Conservation (phyloP, 2,113 vertebrate species). For the Dendrocopos noguchii region DNA sequence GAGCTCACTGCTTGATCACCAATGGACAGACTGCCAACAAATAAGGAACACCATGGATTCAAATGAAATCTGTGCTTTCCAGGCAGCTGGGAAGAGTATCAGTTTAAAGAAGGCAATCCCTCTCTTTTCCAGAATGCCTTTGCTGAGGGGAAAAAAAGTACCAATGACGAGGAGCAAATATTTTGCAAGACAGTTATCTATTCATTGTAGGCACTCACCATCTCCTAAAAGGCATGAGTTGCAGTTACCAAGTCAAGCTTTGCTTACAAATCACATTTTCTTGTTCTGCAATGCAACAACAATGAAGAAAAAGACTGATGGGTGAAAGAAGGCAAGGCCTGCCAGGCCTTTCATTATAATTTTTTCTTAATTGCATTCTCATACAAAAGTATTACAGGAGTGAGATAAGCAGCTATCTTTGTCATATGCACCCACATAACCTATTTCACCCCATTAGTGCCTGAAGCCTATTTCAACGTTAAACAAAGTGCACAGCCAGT, state of each 20-base stretch:
- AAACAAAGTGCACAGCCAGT: background rate
- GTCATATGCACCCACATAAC: background rate
- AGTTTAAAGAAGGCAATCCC: background rate
- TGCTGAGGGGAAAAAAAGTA: background rate
- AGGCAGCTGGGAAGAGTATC: background rate
- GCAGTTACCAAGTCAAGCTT: background rate
- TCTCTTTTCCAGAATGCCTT: background rate
- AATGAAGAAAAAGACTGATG: background rate
- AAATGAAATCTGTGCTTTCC: background rate
- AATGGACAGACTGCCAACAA: background rate
- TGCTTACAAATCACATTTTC: background rate
- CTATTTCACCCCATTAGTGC: background rate
- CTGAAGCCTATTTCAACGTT: background rate
- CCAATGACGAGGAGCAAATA: background rate
- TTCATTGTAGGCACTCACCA: background rate
- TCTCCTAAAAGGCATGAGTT: background rate
- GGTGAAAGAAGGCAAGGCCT: background rate
- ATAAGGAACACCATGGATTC: background rate
- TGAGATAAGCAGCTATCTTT: background rate
- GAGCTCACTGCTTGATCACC: background rate
- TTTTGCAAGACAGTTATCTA: background rate
- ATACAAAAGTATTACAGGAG: background rate
- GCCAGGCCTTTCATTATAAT: background rate
- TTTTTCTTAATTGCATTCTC: background rate
- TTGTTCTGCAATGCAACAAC: background rate